Evolutionary conservation across 2,113 vertebrate species (phyloP), one percentile per base, ranked within the genome.

Genomic region (Galemys pyrenaicus): DNA sequence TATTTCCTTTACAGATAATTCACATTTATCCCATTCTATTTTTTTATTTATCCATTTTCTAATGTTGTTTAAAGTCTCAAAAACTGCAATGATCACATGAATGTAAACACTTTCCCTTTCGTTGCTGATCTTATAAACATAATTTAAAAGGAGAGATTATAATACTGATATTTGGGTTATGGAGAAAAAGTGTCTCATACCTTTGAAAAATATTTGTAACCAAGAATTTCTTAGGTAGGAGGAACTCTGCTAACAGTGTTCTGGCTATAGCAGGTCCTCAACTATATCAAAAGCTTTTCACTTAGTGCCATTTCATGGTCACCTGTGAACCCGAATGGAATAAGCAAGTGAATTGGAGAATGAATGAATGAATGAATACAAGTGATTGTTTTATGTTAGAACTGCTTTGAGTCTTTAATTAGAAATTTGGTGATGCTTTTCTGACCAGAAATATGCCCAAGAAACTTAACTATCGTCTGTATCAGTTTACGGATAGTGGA

Each of bases 11-110:
- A 64, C 30, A 89, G 28, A 60, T 30, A 2, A 35, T 64, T 70
- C 46, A 54, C 64, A 37, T 51, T 82, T 39, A n/a, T 44, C 78
- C 22, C 11, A 49, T 44, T 24, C 56, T 26, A 77, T 65, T 62
- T 77, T 35, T 95, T 92, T 77, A 41, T 84, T 89, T 90, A 35
- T 35, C 39, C 6, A 49, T 87, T 78, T 93, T 58, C 39, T 84
- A 87, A 10, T 65, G 4, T 44, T 67, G 24, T 75, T 91, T 56
- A 58, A 79, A 67, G 10, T 81, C n/a, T n/a, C 41, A 44, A 81
- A 87, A 85, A 17, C 24, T 81, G 19, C n/a, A 92, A 8, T 35
- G 87, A 41, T 82, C 28, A 4, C 17, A 78, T n/a, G 20, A 12
- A 62, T 94, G 32, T 28, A 68, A 79, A 22, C 46, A 78, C 30